Evolutionary conservation across 2,888 invertebrate species (phyloP).

Genomic region (Harpagoxenus sublaevis): DNA sequence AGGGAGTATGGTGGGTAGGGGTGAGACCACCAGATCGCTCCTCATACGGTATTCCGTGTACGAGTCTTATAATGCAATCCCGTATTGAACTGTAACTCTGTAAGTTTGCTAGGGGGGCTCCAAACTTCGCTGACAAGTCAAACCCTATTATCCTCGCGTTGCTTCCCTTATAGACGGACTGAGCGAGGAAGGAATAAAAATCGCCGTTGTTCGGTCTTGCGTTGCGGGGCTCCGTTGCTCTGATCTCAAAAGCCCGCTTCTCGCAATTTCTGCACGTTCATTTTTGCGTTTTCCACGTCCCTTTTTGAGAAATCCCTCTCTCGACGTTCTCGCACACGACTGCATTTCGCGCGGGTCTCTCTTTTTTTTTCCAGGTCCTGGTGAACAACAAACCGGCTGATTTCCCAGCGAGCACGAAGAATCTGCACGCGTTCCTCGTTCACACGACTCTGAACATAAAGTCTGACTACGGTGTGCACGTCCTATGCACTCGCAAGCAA

Average conservation of each 20-base stretch:
- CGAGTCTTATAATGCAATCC: constrained; percentile 52
- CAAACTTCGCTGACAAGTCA: constrained; percentile 50
- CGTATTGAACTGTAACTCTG: constrained; percentile 53
- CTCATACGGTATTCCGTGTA: constrained; percentile 48
- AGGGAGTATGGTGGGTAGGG: not conserved
- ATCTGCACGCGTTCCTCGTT: constrained; percentile 88
- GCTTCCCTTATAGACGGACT: constrained; percentile 21
- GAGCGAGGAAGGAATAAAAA: constrained; percentile 46
- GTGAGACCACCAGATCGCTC: not conserved
- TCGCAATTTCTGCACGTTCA: not conserved
- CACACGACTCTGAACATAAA: constrained; percentile 87
- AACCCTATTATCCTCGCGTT: constrained; percentile 52
- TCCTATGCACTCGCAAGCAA: constrained; percentile 88
- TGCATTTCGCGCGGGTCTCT: not conserved
- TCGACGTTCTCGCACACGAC: not conserved
- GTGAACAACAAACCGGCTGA: constrained; percentile 91
- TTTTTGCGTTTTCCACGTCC: not conserved
- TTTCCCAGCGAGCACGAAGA: constrained; percentile 89
- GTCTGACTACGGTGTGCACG: constrained; percentile 89
- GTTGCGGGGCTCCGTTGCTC: not conserved
- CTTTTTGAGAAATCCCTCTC: not conserved
- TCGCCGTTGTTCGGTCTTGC: not conserved
- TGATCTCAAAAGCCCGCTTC: not conserved
- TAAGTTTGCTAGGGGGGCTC: constrained; percentile 25
- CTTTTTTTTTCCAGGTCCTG: constrained; percentile 86